Conservation (phyloP, 2,113 vertebrate genomes). For the Panthera leo region DNA sequence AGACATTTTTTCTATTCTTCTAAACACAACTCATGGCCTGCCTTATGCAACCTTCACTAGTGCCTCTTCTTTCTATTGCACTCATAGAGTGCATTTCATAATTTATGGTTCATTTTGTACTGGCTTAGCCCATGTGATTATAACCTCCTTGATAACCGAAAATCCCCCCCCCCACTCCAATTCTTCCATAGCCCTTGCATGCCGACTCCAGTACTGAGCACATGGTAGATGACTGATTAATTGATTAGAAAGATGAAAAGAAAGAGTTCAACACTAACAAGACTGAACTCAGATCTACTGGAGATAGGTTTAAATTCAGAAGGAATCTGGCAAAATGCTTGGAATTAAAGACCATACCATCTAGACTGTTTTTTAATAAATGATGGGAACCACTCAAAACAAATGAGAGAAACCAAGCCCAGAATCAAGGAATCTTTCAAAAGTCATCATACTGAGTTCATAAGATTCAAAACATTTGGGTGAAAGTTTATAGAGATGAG, state of each 20-base stretch:
- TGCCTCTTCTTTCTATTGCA: not conserved
- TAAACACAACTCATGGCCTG: not conserved
- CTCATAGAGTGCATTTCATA: not conserved
- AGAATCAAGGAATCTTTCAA: conserved; percentile 1
- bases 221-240: not conserved
- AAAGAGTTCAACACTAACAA: not conserved
- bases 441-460: not conserved
- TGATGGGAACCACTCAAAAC: not conserved
- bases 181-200: not conserved
- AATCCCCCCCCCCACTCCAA: not conserved
- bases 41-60: not conserved
- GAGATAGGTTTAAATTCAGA: not conserved
- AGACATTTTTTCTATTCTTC: not conserved
- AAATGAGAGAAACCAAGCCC: not conserved
- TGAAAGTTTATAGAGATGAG: conserved; percentile 10
- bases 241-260: not conserved
- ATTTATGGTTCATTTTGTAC: not conserved
- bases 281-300: not conserved
- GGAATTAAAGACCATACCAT: not conserved
- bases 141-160: not conserved
- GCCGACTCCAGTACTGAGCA: not conserved
- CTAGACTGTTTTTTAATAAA: conserved; percentile 12
- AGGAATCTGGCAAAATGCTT: not conserved
- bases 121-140: not conserved
- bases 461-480: not conserved